Evolutionary conservation across 2,888 invertebrate genomes (phyloP).

Genomic region (Clusia tigrina): DNA sequence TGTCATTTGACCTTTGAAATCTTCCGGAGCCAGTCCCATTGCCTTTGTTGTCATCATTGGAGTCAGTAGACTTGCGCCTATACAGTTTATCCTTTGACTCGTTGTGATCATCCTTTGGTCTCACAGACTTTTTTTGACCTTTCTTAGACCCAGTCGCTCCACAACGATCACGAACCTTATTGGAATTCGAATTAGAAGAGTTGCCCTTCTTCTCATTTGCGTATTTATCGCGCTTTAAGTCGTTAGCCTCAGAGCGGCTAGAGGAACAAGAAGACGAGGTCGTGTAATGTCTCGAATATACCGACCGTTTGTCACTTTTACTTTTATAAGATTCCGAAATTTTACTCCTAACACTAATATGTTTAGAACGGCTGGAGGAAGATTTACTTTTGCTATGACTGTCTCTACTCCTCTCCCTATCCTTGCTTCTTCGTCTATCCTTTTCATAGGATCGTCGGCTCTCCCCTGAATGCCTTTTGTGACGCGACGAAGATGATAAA

Average conservation of each 20-base stretch:
- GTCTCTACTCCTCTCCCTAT: constrained; percentile 36
- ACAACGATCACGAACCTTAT: constrained; percentile 37
- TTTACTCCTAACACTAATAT: too few relatives aligned
- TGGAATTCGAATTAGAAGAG: constrained; percentile 46
- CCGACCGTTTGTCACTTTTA: constrained; percentile 34
- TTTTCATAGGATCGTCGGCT: constrained; percentile 35
- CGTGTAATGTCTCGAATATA: constrained; percentile 41
- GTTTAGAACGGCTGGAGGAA: constrained; percentile 46
- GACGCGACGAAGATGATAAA: constrained; percentile 47
- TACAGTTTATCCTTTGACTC: constrained; percentile 72
- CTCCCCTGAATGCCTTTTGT: constrained; percentile 50
- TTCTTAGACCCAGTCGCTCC: constrained; percentile 41
- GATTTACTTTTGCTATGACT: constrained; percentile 41
- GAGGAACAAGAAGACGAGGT: constrained; percentile 39
- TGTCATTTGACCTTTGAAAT: not conserved
- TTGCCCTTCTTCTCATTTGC: constrained; percentile 30
- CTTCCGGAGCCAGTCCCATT: constrained; percentile 15
- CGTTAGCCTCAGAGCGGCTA: constrained; percentile 30
- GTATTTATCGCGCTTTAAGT: constrained; percentile 34
- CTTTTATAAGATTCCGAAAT: constrained; percentile 13
- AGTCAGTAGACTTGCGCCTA: constrained; percentile 79
- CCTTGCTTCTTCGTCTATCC: constrained; percentile 34
- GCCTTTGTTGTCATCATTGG: constrained; percentile 73
- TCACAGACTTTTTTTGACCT: constrained; percentile 32
- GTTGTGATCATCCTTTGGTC: constrained; percentile 73